These are phyloP conservation scores for Plumapathes pennacea DNA, from an alignment of 92 coral and sea anemone genomes.

Conservation along the genomic window DNA sequence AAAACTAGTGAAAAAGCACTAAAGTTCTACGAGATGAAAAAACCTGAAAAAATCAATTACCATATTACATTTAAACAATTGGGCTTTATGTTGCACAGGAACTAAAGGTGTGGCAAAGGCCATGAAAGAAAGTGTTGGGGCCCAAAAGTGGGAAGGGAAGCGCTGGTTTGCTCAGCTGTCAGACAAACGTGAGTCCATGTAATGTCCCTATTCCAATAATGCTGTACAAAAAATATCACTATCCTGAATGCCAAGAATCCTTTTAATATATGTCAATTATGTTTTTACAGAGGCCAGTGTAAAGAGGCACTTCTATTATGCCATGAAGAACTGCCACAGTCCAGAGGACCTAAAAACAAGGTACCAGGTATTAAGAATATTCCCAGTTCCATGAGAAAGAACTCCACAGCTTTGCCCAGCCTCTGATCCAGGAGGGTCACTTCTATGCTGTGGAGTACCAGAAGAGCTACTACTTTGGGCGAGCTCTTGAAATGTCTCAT, in stretches of 20 bases:
- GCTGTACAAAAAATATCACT: no score
- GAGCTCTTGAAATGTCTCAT: slow-evolving; percentile 10
- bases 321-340: slow-evolving; percentile 23
- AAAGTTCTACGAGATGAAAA: not conserved
- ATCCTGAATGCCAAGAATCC: not conserved
- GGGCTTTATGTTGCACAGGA: not conserved
- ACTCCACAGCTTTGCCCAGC: slow-evolving; percentile 1
- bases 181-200: slow-evolving; percentile 18
- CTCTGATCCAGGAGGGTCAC: not conserved
- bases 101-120: not conserved
- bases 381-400: slow-evolving; percentile 37
- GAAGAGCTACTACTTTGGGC: slow-evolving; percentile 43
- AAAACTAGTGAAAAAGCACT: not conserved
- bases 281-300: slow-evolving; percentile 23
- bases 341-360: slow-evolving; percentile 6
- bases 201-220: no score
- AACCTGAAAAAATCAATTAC: not conserved
- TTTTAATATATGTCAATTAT: not conserved
- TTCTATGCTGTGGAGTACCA: slow-evolving; percentile 54
- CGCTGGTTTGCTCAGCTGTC: slow-evolving; percentile 14
- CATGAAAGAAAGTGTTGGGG: slow-evolving; percentile 11
- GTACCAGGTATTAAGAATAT: no score
- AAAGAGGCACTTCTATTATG: slow-evolving; percentile 16
- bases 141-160: slow-evolving; percentile 12
- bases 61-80: not conserved